A percentile compares a stretch with the other conserved stretches of the same genome.
These are phyloP conservation scores for Athetis lepigone DNA, from an alignment of 2,888 invertebrate species.

Conservation along the genomic window DNA sequence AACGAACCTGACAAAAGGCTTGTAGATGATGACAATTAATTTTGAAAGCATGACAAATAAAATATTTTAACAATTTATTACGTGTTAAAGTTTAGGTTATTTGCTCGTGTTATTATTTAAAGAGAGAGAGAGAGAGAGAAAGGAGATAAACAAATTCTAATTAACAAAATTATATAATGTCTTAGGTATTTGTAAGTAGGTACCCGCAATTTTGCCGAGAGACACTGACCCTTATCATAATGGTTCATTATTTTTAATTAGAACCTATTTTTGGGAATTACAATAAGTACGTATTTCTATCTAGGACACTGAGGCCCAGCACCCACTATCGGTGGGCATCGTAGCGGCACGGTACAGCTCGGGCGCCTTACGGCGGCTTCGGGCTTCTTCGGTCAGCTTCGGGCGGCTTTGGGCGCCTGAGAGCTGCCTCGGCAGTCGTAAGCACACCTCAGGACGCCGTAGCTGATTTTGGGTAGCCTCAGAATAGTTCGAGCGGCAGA, in stretches of 20 bases:
- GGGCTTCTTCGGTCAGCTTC: not conserved
- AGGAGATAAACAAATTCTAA: not conserved
- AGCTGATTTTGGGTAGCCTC: not conserved
- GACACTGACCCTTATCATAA: not conserved
- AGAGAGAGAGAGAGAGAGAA: no score
- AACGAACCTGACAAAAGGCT: no score
- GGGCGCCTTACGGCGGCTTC: not conserved
- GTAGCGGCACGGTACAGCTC: slow-evolving; percentile 9
- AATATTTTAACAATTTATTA: no score
- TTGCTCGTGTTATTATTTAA: no score
- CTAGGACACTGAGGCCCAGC: no score
- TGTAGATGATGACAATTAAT: no score
- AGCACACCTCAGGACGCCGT: not conserved
- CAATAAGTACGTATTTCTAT: no score
- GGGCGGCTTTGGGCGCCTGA: not conserved
- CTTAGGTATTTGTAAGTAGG: not conserved
- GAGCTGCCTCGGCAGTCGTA: slow-evolving; percentile 6
- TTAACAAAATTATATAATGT: not conserved
- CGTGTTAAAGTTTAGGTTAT: no score
- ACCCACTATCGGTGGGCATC: slow-evolving; percentile 14
- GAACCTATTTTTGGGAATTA: not conserved
- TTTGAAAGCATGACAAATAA: no score
- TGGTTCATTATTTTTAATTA: not conserved
- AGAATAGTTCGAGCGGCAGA: slow-evolving; percentile 6
- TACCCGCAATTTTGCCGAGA: not conserved